phyloP scores from a whole-genome alignment of 1,140 invertebrate species.

The Macrobrachium rosenbergii region DNA sequence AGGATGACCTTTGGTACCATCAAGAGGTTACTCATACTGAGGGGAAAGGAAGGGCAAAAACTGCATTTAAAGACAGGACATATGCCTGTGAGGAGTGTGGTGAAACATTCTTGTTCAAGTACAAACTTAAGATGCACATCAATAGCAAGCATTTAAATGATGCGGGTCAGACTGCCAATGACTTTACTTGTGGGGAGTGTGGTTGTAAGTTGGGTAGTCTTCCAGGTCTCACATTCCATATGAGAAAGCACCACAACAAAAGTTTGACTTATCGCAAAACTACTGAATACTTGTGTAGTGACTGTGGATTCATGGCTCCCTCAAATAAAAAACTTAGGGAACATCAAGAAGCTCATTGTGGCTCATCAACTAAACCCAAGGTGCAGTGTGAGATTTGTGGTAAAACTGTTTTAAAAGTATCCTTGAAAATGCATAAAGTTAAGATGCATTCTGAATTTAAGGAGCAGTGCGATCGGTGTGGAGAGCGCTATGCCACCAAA shows the following conservation, averaged over 20 bases:
- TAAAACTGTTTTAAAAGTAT: conserved; percentile 66
- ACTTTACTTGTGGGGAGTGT: conserved; percentile 66
- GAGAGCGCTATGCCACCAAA: conserved; percentile 65
- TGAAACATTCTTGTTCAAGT: conserved; percentile 65
- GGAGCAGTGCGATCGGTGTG: conserved; percentile 66
- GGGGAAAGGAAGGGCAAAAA: conserved; percentile 64
- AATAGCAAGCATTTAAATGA: conserved; percentile 66
- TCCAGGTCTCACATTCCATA: conserved; percentile 66
- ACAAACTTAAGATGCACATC: conserved; percentile 66
- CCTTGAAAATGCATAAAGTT: conserved; percentile 66
- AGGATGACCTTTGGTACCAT: conserved; percentile 66
- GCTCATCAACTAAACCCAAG: conserved; percentile 63
- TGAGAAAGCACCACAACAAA: conserved; percentile 66
- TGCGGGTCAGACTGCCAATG: conserved; percentile 65
- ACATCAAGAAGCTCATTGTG: conserved; percentile 66
- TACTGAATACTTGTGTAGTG: conserved; percentile 65
- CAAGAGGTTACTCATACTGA: conserved; percentile 64
- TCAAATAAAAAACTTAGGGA: conserved; percentile 65
- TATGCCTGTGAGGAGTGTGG: conserved; percentile 66
- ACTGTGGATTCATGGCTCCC: conserved; percentile 66
- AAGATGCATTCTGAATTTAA: conserved; percentile 67
- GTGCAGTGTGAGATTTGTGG: conserved; percentile 66
- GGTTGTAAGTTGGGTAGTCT: conserved; percentile 65
- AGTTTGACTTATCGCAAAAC: conserved; percentile 63
- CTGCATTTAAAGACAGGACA: conserved; percentile 66